Conservation (phyloP, 2,797 vertebrate genomes). For the Pseudocheirus occidentalis region DNA sequence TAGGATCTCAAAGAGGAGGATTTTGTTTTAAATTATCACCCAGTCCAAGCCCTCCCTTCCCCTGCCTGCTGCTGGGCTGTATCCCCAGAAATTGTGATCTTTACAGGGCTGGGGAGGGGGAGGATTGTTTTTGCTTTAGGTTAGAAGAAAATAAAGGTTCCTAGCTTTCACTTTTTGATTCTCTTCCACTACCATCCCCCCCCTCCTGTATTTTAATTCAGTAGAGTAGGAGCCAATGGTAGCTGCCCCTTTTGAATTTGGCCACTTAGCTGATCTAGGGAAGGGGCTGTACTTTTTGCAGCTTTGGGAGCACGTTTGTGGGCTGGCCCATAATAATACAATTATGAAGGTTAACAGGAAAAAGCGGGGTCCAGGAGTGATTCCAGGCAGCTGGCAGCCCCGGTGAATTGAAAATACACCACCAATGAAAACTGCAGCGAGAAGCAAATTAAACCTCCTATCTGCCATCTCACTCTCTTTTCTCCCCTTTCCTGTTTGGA, state of each 20-base stretch:
- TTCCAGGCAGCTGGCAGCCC: constrained; percentile 91
- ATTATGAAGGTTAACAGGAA: constrained; percentile 96
- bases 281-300: constrained; percentile 79
- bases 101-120: not conserved
- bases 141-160: constrained; percentile 68
- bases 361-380: constrained; percentile 90
- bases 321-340: constrained; percentile 87
- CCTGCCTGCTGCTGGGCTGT: not conserved
- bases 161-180: constrained; percentile 34
- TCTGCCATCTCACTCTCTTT: constrained; percentile 95
- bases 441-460: constrained; percentile 97
- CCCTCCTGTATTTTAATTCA: constrained; percentile 45
- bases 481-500: constrained; percentile 99
- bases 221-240: constrained; percentile 70
- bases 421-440: constrained; percentile 91
- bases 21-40: not conserved
- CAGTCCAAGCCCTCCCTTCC: not conserved
- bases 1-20: not conserved
- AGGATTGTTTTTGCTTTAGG: not conserved
- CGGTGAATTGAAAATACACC: constrained; percentile 90
- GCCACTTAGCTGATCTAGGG: constrained; percentile 83
- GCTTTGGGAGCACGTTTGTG: constrained; percentile 82
- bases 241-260: constrained; percentile 75
- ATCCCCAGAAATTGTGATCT: not conserved
- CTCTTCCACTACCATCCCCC: not conserved